Evolutionary conservation across 2,113 vertebrate species (phyloP), one percentile per base, ranked within the genome.

Genomic region (Passer domesticus): DNA sequence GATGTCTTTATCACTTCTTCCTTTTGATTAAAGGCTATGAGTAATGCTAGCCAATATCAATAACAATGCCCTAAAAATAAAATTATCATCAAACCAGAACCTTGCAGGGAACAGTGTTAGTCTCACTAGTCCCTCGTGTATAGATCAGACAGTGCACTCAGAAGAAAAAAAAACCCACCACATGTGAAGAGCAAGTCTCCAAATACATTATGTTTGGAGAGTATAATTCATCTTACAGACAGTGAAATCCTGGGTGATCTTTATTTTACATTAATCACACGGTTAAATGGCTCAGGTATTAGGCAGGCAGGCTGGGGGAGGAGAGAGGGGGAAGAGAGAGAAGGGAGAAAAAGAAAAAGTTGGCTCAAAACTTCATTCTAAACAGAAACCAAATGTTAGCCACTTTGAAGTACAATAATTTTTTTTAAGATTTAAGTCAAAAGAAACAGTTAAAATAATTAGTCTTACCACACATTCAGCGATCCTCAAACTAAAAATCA

Each of bases 1-100:
- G 95, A 94, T 66, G 84, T 92, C 47, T 64, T 94, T 97, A 96
- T 97, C 90, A 30, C 87, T 87, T 96, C 78, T 96, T 95, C 92
- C 92, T 96, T 96, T 92, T 95, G 95, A 96, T 95, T 95, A 94
- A 92, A 92, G 59, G 46, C 87, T 89, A 44, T 89, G 86, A 93
- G 74, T 97, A 91, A 92, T 90, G 80, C 67, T 91, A 92, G 85
- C 91, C 77, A 89, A 79, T 83, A 78, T 92, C 83, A 96, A 66
- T 93, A 97, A 82, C 4, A 4, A 31, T 74, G 64, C 70, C 89
- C 70, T 81, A 78, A 94, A 96, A 96, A 94, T 87, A 96, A 95
- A 85, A 60, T 62, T 39, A 89, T 83, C 89, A 56, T 96, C 74
- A 50, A 46, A 87, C 30, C 53, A 89, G 52, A 87, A 62, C 79